Base-by-base conservation (phyloP, 2,888 invertebrate species). In the Andrena praecox region DNA sequence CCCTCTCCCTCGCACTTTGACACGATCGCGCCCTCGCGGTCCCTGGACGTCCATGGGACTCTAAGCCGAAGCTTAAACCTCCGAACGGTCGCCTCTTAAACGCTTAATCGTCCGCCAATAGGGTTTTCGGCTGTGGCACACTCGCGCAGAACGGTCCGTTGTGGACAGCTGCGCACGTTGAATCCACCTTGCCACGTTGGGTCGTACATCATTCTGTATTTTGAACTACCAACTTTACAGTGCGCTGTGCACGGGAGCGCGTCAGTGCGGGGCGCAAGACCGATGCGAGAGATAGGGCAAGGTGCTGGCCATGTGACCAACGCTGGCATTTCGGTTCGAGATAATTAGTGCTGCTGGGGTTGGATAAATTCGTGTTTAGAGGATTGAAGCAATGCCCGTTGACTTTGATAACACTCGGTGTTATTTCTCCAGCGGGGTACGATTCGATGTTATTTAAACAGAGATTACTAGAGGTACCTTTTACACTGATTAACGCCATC, bases 91-190 rank as follows among this genome's bases (percentile, higher is more conserved):
- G 80, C 73, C 88, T 88, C 87, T 90, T 89, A 89, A 90, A 86
- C 86, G 89, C 86, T 91, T 90, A 90, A 91, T 90, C 90, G 90
- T 86, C 66, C 80, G 81, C 86, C 87, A 85, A 89, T 89, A 77
- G 81, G 69, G 64, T 71, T 86, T 84, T 80, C 85, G 73, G 64
- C 68, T 67, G 20, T 42, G 35, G 54, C 66, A 20, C 20, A 10
- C 42, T 60, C 67, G 62, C 31, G 42, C 52, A 52, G 59, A 66
- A 20, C 50, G 6, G 10, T 42, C 16, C 59, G 31, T 60, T 16
- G 31, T 29, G 48, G 35, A 80, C 42, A 42, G 66, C 31, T 73
- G 59, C 10, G 35, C 6, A 24, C 54, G 69, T 76, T 29, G 60
- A 20, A 24, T 63, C 29, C 69, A 62, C 54, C 54, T 69, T 69